phyloP scores from a whole-genome alignment of 2,113 vertebrate genomes.

The Paramisgurnus dabryanus region DNA sequence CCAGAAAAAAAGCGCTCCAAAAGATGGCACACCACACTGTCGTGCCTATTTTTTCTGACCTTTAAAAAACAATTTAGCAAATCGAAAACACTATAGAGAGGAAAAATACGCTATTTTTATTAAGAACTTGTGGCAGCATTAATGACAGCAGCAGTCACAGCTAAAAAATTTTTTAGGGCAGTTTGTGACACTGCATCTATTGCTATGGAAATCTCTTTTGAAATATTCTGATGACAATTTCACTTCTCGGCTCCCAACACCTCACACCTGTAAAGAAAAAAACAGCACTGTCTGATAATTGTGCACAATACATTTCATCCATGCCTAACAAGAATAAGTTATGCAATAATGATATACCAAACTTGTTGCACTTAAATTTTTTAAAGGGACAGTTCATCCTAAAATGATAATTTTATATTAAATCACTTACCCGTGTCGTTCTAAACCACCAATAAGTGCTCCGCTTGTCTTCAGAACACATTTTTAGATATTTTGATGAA shows the following conservation, averaged over 20 bases:
- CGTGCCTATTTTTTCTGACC: background rate
- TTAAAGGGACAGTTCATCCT: no score
- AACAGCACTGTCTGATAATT: background rate
- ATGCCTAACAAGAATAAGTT: no score
- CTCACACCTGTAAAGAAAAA: conserved; percentile 41
- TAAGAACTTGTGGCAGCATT: conserved; percentile 35
- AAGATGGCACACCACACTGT: conserved; percentile 23
- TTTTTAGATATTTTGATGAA: no score
- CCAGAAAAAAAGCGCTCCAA: conserved; percentile 38
- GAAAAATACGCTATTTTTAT: background rate
- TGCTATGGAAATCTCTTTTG: conserved; percentile 2
- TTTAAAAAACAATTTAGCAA: background rate
- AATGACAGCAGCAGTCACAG: conserved; percentile 37
- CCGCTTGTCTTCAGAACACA: no score
- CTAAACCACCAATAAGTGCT: no score
- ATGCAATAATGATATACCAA: no score
- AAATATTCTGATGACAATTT: background rate
- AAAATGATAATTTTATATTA: no score
- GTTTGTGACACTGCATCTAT: conserved; percentile 21
- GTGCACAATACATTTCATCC: background rate
- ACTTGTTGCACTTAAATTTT: no score
- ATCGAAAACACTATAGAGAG: conserved; percentile 18
- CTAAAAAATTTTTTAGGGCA: conserved; percentile 11
- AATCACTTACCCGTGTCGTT: no score
- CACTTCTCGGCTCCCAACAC: conserved; percentile 2